phyloP scores from a whole-genome alignment of 2,797 vertebrate genomes.

The Clarias pachynema region DNA sequence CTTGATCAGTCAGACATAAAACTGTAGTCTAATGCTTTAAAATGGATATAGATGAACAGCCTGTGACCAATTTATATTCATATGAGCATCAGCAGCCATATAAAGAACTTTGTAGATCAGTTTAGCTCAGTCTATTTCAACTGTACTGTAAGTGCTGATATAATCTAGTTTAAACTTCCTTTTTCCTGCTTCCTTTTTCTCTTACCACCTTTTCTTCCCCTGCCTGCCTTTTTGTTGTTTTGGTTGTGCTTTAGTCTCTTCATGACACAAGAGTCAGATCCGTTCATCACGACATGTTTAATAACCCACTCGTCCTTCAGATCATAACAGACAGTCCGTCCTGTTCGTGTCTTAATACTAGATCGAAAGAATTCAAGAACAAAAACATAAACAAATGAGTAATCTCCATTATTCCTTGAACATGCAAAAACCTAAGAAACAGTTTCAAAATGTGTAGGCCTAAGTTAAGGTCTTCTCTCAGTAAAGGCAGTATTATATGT shows the following conservation, averaged over 20 bases:
- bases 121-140: not conserved
- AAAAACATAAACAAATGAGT: not conserved
- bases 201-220: not conserved
- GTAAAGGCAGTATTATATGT: not conserved
- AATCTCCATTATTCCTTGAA: not conserved
- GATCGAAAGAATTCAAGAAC: not conserved
- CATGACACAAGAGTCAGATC: not conserved
- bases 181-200: constrained; percentile 12
- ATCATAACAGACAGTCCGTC: not conserved
- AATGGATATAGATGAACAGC: not conserved
- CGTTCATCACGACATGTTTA: not conserved
- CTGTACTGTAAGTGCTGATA: not conserved
- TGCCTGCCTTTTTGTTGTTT: not conserved
- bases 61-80: not conserved
- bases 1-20: too few relatives aligned
- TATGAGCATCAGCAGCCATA: not conserved
- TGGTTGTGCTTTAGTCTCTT: not conserved
- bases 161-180: not conserved
- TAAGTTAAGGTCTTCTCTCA: not conserved
- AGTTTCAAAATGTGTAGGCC: not conserved
- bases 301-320: constrained; percentile 26
- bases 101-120: not conserved
- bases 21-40: not conserved
- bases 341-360: constrained; percentile 9
- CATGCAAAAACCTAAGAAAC: not conserved